Evolutionary conservation across 2,113 vertebrate genomes (phyloP), one percentile per base, ranked within the genome.

Genomic region (Rhinichthys klamathensis): DNA sequence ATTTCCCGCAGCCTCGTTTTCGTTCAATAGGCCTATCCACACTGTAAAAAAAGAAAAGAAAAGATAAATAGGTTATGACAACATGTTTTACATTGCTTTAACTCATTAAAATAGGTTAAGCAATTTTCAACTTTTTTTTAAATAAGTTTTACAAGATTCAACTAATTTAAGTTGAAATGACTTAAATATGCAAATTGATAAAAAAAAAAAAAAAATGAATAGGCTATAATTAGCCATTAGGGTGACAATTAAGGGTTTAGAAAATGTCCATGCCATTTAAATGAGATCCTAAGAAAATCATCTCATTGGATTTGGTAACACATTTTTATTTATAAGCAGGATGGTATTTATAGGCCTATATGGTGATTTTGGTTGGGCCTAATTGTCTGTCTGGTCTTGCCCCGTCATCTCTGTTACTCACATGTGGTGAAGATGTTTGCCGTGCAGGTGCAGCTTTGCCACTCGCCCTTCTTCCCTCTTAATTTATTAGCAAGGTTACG

Each of bases 401-500:
- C 90, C 86, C 21, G 70, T 44, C 46, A 30, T 30, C 27, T 76
- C 49, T 76, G 74, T 54, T 54, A n/a, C 86, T 83, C 84, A 92
- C 87, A 88, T 80, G 89, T 88, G 89, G 30, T 90, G 88, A 92
- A 89, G 89, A 87, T 88, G 89, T 92, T 90, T 89, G 91, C 73
- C 73, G 82, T 89, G 93, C 96, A 97, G 96, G 92, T 97, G 96
- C 95, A 94, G 89, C 92, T 92, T 89, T 87, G 85, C 89, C 89
- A 90, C 90, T 86, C 88, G 76, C 82, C 89, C 63, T 70, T 41
- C 85, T 27, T 86, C 89, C 89, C 86, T 89, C 84, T 89, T 92
- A 96, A 97, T 97, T 96, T 97, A 97, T 94, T 92, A 90, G 87
- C 67, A 80, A 84, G 94, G 95, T 95, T 95, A 95, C 86, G 90